Conservation (phyloP, 2,797 vertebrate genomes). For the Oryzias sinensis region DNA sequence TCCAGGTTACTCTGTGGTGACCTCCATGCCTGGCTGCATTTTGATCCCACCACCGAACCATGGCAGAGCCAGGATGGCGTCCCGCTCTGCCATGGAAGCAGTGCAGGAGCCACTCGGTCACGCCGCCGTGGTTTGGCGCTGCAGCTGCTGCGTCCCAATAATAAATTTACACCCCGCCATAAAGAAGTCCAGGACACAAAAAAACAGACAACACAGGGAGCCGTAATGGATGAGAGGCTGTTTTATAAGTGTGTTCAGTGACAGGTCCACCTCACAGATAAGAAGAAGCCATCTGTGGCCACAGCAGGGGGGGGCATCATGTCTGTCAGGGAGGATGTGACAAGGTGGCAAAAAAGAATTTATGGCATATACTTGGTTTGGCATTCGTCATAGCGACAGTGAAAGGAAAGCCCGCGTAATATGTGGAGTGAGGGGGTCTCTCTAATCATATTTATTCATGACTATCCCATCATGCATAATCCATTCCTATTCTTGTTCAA, state of each 20-base stretch:
- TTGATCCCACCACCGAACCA: slow-evolving; percentile 51
- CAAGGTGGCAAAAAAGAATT: slow-evolving; percentile 54
- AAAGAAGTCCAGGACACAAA: slow-evolving; percentile 52
- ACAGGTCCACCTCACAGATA: slow-evolving; percentile 68
- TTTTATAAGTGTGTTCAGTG: slow-evolving; percentile 69
- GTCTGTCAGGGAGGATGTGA: slow-evolving; percentile 43
- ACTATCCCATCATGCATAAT: slow-evolving; percentile 64
- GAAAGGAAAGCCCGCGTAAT: slow-evolving; percentile 35
- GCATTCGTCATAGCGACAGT: slow-evolving; percentile 45
- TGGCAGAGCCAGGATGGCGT: slow-evolving; percentile 18
- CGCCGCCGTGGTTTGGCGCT: slow-evolving; percentile 28
- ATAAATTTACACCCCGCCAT: slow-evolving; percentile 58
- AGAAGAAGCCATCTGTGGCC: slow-evolving; percentile 59
- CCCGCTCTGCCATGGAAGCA: slow-evolving; percentile 20
- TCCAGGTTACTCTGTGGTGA: slow-evolving; percentile 46
- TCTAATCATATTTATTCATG: slow-evolving; percentile 72
- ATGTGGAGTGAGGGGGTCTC: slow-evolving; percentile 35
- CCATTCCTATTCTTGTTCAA: slow-evolving; percentile 59
- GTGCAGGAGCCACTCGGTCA: slow-evolving; percentile 34
- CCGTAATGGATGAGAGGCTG: slow-evolving; percentile 64
- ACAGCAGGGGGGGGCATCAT: slow-evolving; percentile 22
- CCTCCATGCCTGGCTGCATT: slow-evolving; percentile 40
- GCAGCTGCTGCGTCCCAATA: slow-evolving; percentile 44
- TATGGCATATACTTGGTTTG: slow-evolving; percentile 44
- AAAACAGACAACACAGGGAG: slow-evolving; percentile 61